phyloP scores from a whole-genome alignment of 1,140 invertebrate genomes.

The Drosophila eugracilis region DNA sequence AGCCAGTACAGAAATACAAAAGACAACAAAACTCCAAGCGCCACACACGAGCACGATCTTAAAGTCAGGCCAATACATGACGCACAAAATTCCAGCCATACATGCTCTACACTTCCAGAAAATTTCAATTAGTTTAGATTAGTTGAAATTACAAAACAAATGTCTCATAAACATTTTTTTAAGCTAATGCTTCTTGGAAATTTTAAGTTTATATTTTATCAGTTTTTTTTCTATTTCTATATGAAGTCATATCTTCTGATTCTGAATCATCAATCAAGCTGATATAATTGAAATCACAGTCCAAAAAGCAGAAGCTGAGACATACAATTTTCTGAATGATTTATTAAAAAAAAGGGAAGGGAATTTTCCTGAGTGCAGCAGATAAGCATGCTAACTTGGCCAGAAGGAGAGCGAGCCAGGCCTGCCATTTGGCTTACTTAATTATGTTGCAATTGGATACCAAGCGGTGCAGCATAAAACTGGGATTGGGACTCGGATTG shows the following conservation, averaged over 20 bases:
- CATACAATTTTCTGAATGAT: background rate
- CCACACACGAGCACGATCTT: slow-evolving; percentile 59
- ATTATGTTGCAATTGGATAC: slow-evolving; percentile 80
- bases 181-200: background rate
- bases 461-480: slow-evolving; percentile 34
- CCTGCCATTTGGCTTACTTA: slow-evolving; percentile 74
- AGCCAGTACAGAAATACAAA: slow-evolving; percentile 74
- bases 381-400: slow-evolving; percentile 28
- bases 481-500: slow-evolving; percentile 33
- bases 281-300: slow-evolving; percentile 17
- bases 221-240: background rate
- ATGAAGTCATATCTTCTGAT: slow-evolving; percentile 28
- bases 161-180: too few relatives aligned
- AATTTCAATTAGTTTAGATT: background rate
- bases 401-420: slow-evolving; percentile 36
- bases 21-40: slow-evolving; percentile 75
- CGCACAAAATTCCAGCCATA: slow-evolving; percentile 69
- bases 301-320: slow-evolving; percentile 1
- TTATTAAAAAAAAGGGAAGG: too few relatives aligned
- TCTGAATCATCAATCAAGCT: slow-evolving; percentile 37
- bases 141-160: too few relatives aligned
- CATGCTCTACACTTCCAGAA: slow-evolving; percentile 18
- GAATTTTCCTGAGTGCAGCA: slow-evolving; percentile 10
- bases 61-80: slow-evolving; percentile 55
- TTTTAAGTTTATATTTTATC: background rate